Base-by-base conservation (phyloP, 2,797 vertebrate species). In the Dryobates pubescens region DNA sequence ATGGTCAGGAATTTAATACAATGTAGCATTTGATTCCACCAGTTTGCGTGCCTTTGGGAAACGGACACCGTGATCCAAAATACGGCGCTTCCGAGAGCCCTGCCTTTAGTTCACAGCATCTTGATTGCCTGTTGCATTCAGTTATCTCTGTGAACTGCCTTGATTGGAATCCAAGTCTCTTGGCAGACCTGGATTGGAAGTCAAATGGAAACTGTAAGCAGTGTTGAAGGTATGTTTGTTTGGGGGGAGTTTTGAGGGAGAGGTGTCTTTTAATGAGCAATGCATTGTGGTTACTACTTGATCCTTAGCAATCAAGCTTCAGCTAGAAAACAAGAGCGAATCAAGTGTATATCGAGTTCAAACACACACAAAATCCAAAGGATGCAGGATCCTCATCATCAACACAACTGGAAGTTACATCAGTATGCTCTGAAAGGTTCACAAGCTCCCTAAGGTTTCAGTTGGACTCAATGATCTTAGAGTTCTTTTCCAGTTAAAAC, bases 1-100 rank as follows among this genome's bases (percentile, higher is more conserved):
- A 87, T 92, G 92, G 92, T 94, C 92, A 91, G 90, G 77, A 97
- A 97, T 97, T 96, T 96, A 95, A 95, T 95, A 95, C 97, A 97
- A 97, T 72, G 78, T 81, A 97, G 94, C 91, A 94, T 96, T 96
- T 95, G 88, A 96, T 96, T 97, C 95, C 96, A 96, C 71, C 62
- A 15, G 94, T 96, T 97, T 92, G 86, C 76, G 72, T 88, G 91
- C 68, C 82, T 94, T 96, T 97, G 93, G 96, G 86, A 96, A 95
- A 80, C 74, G 65, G 70, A 93, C 90, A 85, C 91, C 62, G 78
- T 95, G 84, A 92, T 89, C 85, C 94, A 89, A 73, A 95, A 95
- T 22, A 76, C 26, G 9, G 18, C 17, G 47, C 73, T 97, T 96
- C 77, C 85, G 92, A 94, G 86, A 82, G 89, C 94, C 95, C 68